Conservation (phyloP, 2,113 vertebrate genomes). For the Seriola quinqueradiata region DNA sequence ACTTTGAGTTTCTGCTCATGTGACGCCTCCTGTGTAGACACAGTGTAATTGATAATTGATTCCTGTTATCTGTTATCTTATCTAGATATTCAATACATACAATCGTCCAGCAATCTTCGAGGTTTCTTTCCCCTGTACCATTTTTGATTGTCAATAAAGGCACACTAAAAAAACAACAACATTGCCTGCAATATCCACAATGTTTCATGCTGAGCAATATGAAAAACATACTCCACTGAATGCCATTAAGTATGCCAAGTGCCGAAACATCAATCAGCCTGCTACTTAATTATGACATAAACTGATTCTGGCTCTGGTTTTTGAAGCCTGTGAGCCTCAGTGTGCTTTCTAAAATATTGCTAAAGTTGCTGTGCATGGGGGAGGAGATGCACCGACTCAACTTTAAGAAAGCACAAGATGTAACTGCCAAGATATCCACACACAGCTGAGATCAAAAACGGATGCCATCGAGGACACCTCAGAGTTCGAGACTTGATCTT, state of each 20-base stretch:
- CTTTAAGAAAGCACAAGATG: constrained; percentile 21
- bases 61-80: neutral
- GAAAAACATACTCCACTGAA: neutral
- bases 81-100: too few relatives aligned
- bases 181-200: neutral
- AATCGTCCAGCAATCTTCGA: too few relatives aligned
- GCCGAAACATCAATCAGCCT: neutral
- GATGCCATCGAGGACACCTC: neutral
- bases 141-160: neutral
- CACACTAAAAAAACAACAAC: neutral
- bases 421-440: constrained; percentile 26
- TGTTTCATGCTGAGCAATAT: neutral
- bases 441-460: neutral
- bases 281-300: neutral
- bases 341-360: neutral
- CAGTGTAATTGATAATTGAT: neutral
- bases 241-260: neutral
- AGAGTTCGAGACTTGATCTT: neutral
- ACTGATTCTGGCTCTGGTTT: neutral
- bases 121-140: neutral
- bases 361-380: neutral
- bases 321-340: neutral
- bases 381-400: constrained; percentile 1
- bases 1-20: neutral
- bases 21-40: too few relatives aligned